Conservation (phyloP, 2,797 vertebrate genomes). For the Hydrolagus colliei region DNA sequence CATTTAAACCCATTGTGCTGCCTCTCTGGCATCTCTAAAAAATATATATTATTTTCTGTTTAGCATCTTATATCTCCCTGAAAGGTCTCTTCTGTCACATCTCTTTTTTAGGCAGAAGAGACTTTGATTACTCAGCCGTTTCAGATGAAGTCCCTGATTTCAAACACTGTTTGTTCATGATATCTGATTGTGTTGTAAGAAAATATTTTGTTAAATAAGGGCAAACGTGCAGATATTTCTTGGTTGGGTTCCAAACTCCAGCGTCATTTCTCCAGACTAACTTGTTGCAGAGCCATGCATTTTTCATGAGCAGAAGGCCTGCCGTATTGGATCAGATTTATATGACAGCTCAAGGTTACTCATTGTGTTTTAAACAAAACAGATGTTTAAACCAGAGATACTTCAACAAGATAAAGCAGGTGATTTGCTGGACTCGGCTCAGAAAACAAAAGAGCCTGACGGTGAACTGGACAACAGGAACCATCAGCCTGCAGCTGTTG, state of each 20-base stretch:
- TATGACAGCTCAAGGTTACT: neutral
- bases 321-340: neutral
- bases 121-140: too few relatives aligned
- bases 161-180: neutral
- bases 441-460: neutral
- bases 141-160: neutral
- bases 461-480: neutral
- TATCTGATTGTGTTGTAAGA: neutral
- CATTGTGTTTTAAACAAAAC: conserved; percentile 18
- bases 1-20: too few relatives aligned
- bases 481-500: neutral
- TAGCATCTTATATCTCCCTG: too few relatives aligned
- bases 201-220: too few relatives aligned
- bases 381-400: neutral
- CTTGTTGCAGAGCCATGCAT: too few relatives aligned
- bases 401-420: neutral
- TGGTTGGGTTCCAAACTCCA: too few relatives aligned
- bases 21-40: too few relatives aligned
- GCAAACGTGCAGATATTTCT: neutral
- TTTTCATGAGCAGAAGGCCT: neutral
- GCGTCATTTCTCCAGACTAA: too few relatives aligned
- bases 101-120: too few relatives aligned
- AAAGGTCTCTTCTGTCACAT: too few relatives aligned
- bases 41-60: too few relatives aligned
- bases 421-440: conserved; percentile 13